These are phyloP conservation scores for Psittacula echo DNA, from an alignment of 2,797 vertebrate genomes.

Conservation along the genomic window DNA sequence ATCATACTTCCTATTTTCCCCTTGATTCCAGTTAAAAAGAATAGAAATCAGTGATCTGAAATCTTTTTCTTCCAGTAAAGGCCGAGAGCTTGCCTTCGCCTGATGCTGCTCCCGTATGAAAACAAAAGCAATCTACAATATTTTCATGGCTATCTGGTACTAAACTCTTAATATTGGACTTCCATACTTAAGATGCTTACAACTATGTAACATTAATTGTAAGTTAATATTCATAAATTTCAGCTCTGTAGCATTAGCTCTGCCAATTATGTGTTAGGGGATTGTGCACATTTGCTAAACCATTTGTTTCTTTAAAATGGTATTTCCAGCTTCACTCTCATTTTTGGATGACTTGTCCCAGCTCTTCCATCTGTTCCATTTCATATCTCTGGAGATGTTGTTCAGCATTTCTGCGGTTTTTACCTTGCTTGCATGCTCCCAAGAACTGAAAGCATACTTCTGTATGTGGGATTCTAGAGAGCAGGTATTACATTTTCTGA, in stretches of 20 bases:
- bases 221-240: background rate
- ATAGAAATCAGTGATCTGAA: background rate
- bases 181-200: background rate
- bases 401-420: background rate
- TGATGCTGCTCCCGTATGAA: background rate
- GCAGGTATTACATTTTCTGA: background rate
- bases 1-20: background rate
- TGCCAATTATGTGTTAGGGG: background rate
- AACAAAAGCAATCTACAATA: background rate
- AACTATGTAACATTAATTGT: background rate
- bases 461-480: background rate
- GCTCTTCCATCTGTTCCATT: background rate
- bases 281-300: background rate
- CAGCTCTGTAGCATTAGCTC: background rate
- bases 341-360: background rate
- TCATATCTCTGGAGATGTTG: background rate
- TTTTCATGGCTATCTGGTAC: background rate
- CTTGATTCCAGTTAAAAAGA: background rate
- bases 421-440: background rate
- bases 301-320: background rate
- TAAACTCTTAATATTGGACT: background rate
- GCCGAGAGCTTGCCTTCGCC: background rate
- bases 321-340: background rate
- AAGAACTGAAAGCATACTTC: background rate
- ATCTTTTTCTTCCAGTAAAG: background rate